Evolutionary conservation across 2,113 vertebrate genomes (phyloP), one percentile per base, ranked within the genome.

Genomic region (Scortum barcoo): DNA sequence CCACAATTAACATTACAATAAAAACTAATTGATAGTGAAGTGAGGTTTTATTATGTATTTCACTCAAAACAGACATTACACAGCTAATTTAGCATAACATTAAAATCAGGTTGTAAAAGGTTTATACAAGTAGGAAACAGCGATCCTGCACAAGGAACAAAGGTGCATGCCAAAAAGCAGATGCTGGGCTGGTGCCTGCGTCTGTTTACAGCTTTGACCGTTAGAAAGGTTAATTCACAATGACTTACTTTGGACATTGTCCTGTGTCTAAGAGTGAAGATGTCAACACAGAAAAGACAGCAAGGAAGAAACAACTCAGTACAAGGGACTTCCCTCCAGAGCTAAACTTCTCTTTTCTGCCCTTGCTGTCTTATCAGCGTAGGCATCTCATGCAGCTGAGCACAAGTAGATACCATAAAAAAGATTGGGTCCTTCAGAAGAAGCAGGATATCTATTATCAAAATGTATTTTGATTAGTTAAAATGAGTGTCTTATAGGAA

Each of bases 161-260:
- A 83, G 67, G 74, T 78, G n/a, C 46, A 38, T 5, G 46, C 13
- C 56, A 33, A 73, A 50, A 75, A 5, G n/a, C 50, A 80, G 58
- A 62, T 38, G 16, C 7, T 38, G 19, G 28, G 33, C 62, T 66
- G 51, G 28, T 17, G 8, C 48, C 44, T 51, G 26, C 30, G 30
- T 54, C 12, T 24, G 6, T 13, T 24, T 42, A 17, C 13, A n/a
- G 12, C 9, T 46, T 26, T 57, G 28, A 50, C 40, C 13, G 13
- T 10, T 28, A 16, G 2, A 75, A 75, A 76, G 30, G 13, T 30
- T 36, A 20, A 8, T 67, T 72, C 16, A 51, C 28, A 2, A 1
- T 42, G 19, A 58, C 3, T 58, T 58, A n/a, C 46, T 42, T 8
- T 42, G 17, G 7, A 17, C 8, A 33, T 46, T 22, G 5, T 10